Evolutionary conservation across 2,888 invertebrate genomes (phyloP).

Genomic region (Epinotia bilunana): DNA sequence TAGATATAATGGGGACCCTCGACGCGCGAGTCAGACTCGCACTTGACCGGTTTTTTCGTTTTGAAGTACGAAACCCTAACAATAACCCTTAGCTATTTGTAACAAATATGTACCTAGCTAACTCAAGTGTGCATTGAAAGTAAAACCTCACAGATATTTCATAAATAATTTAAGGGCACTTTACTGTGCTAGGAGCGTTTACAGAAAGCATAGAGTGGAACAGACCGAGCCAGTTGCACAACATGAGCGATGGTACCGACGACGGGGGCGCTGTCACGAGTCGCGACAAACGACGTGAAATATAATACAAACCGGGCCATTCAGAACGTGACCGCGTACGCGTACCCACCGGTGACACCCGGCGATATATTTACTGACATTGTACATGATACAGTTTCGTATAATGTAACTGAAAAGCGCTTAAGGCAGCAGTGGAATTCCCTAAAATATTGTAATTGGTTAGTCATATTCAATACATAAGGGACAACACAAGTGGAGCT

Average conservation of each 20-base stretch:
- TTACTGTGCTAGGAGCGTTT: conserved; percentile 18
- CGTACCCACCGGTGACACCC: conserved; percentile 37
- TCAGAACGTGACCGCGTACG: conserved; percentile 72
- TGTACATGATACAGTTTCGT: conserved; percentile 47
- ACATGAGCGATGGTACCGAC: conserved; percentile 66
- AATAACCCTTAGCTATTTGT: neutral
- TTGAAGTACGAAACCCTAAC: too few species aligned
- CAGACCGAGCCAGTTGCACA: conserved; percentile 64
- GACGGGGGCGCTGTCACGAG: conserved; percentile 70
- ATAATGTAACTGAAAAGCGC: neutral
- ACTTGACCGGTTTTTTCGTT: too few species aligned
- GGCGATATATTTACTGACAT: conserved; percentile 65
- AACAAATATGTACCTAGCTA: conserved; percentile 1
- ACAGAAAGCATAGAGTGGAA: conserved; percentile 33
- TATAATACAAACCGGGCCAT: conserved; percentile 73
- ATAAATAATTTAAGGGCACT: conserved; percentile 9
- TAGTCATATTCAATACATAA: neutral
- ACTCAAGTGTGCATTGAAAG: conserved; percentile 1
- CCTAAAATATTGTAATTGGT: neutral
- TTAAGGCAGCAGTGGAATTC: neutral
- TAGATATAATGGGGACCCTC: too few species aligned
- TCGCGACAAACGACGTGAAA: conserved; percentile 70
- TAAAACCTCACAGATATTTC: neutral
- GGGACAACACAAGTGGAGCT: neutral
- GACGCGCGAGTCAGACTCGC: too few species aligned